Base-by-base conservation (phyloP, 2,888 invertebrate species). In the Apamea monoglypha region DNA sequence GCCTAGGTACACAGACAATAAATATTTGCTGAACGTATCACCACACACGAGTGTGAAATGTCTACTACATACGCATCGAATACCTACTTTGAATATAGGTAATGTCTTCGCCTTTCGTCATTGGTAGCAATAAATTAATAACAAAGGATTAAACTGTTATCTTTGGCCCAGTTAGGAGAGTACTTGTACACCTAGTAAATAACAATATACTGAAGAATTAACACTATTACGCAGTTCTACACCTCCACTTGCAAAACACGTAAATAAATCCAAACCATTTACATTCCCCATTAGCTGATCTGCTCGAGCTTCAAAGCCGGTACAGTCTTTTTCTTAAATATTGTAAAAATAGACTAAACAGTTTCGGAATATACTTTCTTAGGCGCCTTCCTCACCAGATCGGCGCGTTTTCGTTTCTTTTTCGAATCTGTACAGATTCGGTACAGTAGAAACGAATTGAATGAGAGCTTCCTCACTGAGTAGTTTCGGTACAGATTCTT, bases 111-210 rank as follows among this genome's bases (percentile, higher is more conserved):
- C 32, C 44, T 84, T 83, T 85, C 73, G 32, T 80, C 74, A 76
- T n/a, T 59, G 40, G 18, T 68, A 67, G n/a, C 74, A 50, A 69
- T 63, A 87, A 74, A 66, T 66, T 21, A 67, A 77, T 74, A 85
- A 82, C 81, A 87, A 85, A 82, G 87, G 88, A 89, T 90, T 90
- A 89, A 77, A 75, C 36, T 78, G 82, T 87, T 91, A 92, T 92
- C 92, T 80, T 83, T 87, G 89, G 32, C 90, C 92, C 83, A 89
- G 87, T 91, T 92, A 78, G 79, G 74, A 84, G 74, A 76, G 80
- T 74, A 36, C 36, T 64, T 64, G 70, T 81, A 75, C 69, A 61
- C 47, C 21, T 32, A 67, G n/a, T 78, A 81, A 83, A 82, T 75
- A 80, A 40, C 47, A 32, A 50, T 40, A 21, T 53, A 50, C 21